Conservation (phyloP, 2,888 invertebrate genomes). For the Agrochola circellaris region DNA sequence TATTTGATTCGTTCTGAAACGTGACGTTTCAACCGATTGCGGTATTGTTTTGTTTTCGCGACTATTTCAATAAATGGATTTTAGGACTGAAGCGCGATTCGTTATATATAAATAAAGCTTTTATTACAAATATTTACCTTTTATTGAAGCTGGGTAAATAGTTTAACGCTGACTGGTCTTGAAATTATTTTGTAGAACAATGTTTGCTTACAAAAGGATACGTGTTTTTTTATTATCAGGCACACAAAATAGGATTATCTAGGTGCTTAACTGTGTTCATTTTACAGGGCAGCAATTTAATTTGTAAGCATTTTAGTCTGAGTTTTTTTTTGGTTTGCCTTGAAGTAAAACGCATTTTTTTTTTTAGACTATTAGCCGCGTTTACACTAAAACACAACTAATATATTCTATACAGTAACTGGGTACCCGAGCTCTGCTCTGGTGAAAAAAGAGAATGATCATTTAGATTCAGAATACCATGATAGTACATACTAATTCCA, state of each 20-base stretch:
- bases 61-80: slow-evolving; percentile 34
- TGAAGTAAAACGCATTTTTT: not conserved
- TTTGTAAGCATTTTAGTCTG: slow-evolving; percentile 17
- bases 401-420: not conserved
- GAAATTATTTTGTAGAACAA: slow-evolving; percentile 19
- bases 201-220: slow-evolving; percentile 31
- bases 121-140: slow-evolving; percentile 14
- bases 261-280: slow-evolving; percentile 8
- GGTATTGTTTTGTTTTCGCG: slow-evolving; percentile 45
- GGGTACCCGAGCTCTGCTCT: too few species aligned
- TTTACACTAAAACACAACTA: not conserved
- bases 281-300: slow-evolving; percentile 12
- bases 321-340: slow-evolving; percentile 2
- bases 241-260: slow-evolving; percentile 28
- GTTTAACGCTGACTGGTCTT: not conserved
- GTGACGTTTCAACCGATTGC: slow-evolving; percentile 55
- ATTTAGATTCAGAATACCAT: too few species aligned
- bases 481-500: too few species aligned
- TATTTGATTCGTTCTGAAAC: slow-evolving; percentile 46
- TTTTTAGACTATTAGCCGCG: too few species aligned
- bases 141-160: not conserved
- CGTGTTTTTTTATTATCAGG: slow-evolving; percentile 28
- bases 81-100: slow-evolving; percentile 19
- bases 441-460: too few species aligned
- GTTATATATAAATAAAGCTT: not conserved